phyloP scores from a whole-genome alignment of 1,140 invertebrate species.

The Homarus americanus region DNA sequence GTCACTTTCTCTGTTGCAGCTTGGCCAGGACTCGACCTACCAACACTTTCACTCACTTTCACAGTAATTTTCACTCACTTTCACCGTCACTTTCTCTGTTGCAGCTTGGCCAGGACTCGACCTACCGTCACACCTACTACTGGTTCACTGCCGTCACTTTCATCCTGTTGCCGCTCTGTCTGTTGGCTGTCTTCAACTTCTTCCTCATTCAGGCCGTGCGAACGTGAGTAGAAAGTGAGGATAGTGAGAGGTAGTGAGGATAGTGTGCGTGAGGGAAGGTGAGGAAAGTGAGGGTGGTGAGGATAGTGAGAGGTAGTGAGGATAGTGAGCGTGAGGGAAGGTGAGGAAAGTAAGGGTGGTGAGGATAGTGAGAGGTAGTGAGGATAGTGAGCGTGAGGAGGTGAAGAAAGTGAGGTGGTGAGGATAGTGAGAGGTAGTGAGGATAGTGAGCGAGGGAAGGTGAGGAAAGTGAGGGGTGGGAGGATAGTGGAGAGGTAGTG shows the following conservation, averaged over 20 bases:
- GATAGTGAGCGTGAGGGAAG: background rate
- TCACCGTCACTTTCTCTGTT: background rate
- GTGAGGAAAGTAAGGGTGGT: background rate
- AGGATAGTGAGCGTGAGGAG: too few species aligned
- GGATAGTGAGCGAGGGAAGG: too few species aligned
- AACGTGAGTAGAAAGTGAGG: constrained; percentile 77
- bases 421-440: too few species aligned
- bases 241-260: background rate
- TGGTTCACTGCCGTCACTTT: constrained; percentile 84
- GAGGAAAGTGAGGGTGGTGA: background rate
- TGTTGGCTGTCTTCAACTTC: constrained; percentile 85
- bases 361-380: too few species aligned
- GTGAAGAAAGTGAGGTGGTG: background rate
- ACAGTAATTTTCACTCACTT: background rate
- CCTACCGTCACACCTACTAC: constrained; percentile 83
- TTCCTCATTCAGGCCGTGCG: constrained; percentile 85
- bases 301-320: background rate
- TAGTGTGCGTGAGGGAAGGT: background rate
- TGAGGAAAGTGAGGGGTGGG: too few species aligned
- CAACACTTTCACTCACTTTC: background rate
- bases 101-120: constrained; percentile 75
- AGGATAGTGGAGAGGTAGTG: background rate
- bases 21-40: background rate
- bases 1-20: background rate
- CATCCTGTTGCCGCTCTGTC: constrained; percentile 83